These are phyloP conservation scores for Arctia plantaginis DNA, from an alignment of 2,888 invertebrate species.

Conservation along the genomic window DNA sequence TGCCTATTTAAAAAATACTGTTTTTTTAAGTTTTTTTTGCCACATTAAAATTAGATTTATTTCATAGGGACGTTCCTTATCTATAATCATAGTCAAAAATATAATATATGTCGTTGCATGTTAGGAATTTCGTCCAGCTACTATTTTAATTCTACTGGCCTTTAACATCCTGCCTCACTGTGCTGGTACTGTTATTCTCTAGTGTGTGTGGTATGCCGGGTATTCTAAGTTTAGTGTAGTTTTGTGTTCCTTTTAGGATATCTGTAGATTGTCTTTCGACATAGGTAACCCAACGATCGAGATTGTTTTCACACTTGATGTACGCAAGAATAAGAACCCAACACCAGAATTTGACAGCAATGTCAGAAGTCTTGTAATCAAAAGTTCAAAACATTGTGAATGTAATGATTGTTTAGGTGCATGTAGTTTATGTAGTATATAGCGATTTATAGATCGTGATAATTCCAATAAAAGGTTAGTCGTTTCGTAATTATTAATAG, in stretches of 20 bases:
- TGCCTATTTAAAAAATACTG: too few species aligned
- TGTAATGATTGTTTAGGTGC: neutral
- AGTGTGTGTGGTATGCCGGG: too few species aligned
- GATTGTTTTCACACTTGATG: neutral
- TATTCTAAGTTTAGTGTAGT: too few species aligned
- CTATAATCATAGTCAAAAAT: too few species aligned
- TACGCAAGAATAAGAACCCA: neutral
- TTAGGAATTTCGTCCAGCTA: too few species aligned
- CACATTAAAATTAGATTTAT: too few species aligned
- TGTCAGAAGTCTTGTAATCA: neutral
- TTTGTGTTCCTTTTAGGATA: too few species aligned
- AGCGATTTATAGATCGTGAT: neutral
- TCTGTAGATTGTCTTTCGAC: neutral
- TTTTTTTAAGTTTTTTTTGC: too few species aligned
- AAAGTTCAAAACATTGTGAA: neutral
- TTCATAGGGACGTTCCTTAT: too few species aligned
- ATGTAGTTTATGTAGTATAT: neutral
- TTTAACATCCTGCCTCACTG: neutral
- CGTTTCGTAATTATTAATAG: neutral
- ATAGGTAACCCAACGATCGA: neutral
- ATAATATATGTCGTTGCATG: too few species aligned
- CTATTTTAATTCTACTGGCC: too few species aligned
- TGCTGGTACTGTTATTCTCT: neutral
- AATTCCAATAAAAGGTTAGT: constrained; percentile 11
- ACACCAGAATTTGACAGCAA: neutral